These are phyloP conservation scores for Brachyptera risi DNA, from an alignment of 2,888 invertebrate genomes.

Conservation along the genomic window DNA sequence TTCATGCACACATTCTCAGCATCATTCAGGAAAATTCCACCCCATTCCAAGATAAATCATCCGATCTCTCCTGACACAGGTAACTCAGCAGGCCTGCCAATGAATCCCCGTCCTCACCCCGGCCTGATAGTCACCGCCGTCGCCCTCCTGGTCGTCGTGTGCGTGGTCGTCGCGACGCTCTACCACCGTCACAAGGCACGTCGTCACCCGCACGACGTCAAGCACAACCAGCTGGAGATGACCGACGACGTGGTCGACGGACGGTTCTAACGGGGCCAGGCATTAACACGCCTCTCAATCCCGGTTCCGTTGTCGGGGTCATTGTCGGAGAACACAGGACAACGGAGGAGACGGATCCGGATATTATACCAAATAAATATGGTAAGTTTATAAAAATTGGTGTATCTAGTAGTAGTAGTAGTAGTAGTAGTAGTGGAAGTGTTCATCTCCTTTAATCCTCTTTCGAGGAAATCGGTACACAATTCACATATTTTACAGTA, in stretches of 20 bases:
- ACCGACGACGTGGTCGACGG: constrained; percentile 45
- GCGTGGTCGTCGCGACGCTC: constrained; percentile 69
- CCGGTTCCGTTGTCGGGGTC: constrained; percentile 41
- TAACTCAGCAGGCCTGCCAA: constrained; percentile 56
- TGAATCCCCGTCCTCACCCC: constrained; percentile 72
- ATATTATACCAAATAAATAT: constrained; percentile 84
- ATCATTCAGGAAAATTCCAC: neutral
- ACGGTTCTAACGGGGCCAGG: constrained; percentile 25
- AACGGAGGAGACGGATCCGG: constrained; percentile 67
- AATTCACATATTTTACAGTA: no score
- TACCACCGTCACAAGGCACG: constrained; percentile 51
- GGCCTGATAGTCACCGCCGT: constrained; percentile 74
- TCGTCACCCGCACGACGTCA: constrained; percentile 36
- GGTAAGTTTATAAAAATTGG: constrained; percentile 61
- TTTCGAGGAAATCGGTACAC: no score
- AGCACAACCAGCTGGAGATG: constrained; percentile 41
- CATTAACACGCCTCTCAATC: constrained; percentile 30
- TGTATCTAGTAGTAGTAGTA: no score
- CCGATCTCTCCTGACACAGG: no score
- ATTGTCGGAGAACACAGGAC: constrained; percentile 42
- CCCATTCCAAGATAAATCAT: no score
- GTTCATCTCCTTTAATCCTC: no score
- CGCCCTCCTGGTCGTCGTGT: constrained; percentile 68
- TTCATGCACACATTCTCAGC: neutral
- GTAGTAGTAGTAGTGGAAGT: no score